Evolutionary conservation across 2,797 vertebrate species (phyloP).

Genomic region (Sebastes taczanowskii): DNA sequence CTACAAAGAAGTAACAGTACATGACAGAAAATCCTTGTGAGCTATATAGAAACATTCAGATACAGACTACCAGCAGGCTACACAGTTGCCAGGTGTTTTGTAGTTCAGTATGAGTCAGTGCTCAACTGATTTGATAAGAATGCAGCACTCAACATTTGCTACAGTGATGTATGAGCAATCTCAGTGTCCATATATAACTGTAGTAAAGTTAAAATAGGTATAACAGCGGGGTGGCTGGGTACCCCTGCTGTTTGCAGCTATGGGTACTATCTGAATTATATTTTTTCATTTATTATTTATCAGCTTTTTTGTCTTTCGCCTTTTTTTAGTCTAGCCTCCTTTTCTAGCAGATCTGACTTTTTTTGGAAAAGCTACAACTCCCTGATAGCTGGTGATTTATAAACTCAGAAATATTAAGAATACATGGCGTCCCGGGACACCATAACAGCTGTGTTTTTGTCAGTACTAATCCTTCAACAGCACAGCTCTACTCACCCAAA

Average conservation of each 20-base stretch:
- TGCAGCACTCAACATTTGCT: conserved; percentile 9
- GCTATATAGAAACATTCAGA: not conserved
- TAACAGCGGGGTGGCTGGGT: conserved; percentile 9
- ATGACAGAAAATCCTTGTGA: not conserved
- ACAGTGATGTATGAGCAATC: conserved; percentile 43
- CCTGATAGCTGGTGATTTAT: conserved; percentile 26
- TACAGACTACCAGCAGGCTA: not conserved
- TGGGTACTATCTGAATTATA: conserved; percentile 34
- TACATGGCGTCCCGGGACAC: not conserved
- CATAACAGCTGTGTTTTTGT: conserved; percentile 1
- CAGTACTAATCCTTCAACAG: not conserved
- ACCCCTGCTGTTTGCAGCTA: conserved; percentile 30
- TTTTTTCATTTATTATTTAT: conserved; percentile 65
- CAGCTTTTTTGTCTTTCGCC: not conserved
- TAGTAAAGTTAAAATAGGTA: conserved; percentile 45
- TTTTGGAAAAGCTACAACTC: not conserved
- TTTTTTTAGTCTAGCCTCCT: not conserved
- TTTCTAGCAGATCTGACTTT: not conserved
- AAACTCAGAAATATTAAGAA: conserved; percentile 9
- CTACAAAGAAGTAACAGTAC: not conserved
- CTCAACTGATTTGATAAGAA: conserved; percentile 34
- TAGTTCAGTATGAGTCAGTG: conserved; percentile 12
- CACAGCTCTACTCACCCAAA: conserved; percentile 80
- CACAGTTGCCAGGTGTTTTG: conserved; percentile 27
- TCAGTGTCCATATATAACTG: conserved; percentile 47